Evolutionary conservation across 2,888 invertebrate genomes (phyloP).

Genomic region (Leptogaster cylindrica): DNA sequence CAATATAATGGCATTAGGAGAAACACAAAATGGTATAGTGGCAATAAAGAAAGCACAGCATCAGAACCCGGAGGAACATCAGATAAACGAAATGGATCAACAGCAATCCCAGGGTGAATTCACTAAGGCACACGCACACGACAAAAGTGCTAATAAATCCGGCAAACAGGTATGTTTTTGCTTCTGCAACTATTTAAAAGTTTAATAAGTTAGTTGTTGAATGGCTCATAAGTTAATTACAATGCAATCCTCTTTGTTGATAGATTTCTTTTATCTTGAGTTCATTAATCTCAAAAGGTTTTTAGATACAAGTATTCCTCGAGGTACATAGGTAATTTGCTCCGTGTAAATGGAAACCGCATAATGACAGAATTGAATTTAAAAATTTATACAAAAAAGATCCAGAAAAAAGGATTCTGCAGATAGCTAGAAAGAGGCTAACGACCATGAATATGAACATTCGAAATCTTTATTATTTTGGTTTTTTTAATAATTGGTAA

Average conservation of each 20-base stretch:
- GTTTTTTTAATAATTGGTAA: no score
- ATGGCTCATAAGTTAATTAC: not conserved
- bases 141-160: not conserved
- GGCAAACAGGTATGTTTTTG: not conserved
- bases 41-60: conserved; percentile 21
- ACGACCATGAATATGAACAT: no score
- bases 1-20: conserved; percentile 55
- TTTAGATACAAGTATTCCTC: not conserved
- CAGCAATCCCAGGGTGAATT: not conserved
- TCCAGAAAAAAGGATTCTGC: no score
- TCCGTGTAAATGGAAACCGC: no score
- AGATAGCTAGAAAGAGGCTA: no score
- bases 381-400: no score
- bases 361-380: no score
- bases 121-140: not conserved
- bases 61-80: not conserved
- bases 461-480: no score
- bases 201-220: not conserved
- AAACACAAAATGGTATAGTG: conserved; percentile 53
- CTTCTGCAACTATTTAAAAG: not conserved
- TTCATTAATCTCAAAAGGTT: not conserved
- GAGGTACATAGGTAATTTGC: not conserved
- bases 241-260: not conserved
- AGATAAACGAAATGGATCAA: not conserved
- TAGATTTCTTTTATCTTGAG: not conserved